phyloP scores from a whole-genome alignment of 2,113 vertebrate species.

The Oxygymnocypris stewartii region DNA sequence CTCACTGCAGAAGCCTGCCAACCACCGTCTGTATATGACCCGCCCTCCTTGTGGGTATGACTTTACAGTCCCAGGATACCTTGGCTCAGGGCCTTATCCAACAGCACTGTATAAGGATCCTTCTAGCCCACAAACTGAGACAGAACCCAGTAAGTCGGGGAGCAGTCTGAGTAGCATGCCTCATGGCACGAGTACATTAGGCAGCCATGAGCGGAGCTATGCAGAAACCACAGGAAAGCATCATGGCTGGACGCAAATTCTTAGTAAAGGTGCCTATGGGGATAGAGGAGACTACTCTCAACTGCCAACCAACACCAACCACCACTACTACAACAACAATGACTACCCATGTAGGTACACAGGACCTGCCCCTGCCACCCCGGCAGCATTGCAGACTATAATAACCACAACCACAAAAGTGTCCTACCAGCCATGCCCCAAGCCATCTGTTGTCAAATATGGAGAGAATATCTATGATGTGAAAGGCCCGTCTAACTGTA shows the following conservation, averaged over 20 bases:
- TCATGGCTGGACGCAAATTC: constrained; percentile 78
- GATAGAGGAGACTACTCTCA: constrained; percentile 73
- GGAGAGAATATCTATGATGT: constrained; percentile 64
- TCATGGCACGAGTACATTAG: constrained; percentile 65
- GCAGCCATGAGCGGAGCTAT: constrained; percentile 73
- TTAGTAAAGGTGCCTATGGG: constrained; percentile 73
- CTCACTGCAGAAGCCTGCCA: constrained; percentile 79
- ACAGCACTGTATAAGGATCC: constrained; percentile 75
- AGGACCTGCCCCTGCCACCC: constrained; percentile 66
- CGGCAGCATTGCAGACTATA: constrained; percentile 86
- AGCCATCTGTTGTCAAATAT: constrained; percentile 71
- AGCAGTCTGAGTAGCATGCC: constrained; percentile 72
- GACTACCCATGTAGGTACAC: constrained; percentile 85
- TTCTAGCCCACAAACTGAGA: constrained; percentile 63
- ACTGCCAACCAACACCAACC: constrained; percentile 61
- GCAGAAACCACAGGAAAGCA: constrained; percentile 68
- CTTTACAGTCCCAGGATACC: constrained; percentile 77
- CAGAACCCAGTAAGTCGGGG: constrained; percentile 69
- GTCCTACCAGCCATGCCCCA: constrained; percentile 89
- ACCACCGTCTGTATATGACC: constrained; percentile 80
- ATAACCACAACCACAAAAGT: constrained; percentile 96
- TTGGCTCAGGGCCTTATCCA: constrained; percentile 74
- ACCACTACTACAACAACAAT: constrained; percentile 75
- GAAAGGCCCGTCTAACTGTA: constrained; percentile 79
- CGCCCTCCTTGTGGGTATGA: constrained; percentile 81